Percentiles rank a stretch among this genome's conserved stretches.
These are phyloP conservation scores for Mesorhabditis sp. DNA, from an alignment of 2,888 invertebrate species.

Conservation along the genomic window DNA sequence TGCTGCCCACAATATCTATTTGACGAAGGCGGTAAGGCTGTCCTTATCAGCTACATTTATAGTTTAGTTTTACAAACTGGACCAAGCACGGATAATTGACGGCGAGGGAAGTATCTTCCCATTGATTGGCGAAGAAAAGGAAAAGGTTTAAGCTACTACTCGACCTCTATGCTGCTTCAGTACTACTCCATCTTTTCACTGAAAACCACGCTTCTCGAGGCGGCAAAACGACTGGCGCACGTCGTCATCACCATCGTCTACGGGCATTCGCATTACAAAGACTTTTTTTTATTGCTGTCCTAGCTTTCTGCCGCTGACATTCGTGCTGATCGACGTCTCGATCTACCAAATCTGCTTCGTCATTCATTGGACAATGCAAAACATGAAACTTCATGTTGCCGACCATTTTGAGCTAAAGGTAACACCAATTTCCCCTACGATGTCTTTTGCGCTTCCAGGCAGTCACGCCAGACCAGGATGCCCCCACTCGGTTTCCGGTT, in stretches of 20 bases:
- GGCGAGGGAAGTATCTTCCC: background rate
- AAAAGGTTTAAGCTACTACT: background rate
- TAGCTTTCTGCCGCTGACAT: background rate
- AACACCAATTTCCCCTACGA: background rate
- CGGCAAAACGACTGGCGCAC: background rate
- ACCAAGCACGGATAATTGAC: background rate
- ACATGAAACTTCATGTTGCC: constrained; percentile 1
- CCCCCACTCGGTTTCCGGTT: background rate
- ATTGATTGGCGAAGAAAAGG: constrained; percentile 1
- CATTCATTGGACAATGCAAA: constrained; percentile 6
- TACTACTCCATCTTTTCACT: background rate
- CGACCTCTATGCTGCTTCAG: background rate
- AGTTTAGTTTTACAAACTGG: background rate
- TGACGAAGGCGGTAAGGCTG: constrained; percentile 1
- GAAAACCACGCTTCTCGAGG: background rate
- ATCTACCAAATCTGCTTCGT: background rate
- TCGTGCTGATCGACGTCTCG: background rate
- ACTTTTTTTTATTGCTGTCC: background rate
- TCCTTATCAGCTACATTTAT: background rate
- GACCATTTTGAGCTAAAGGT: constrained; percentile 2
- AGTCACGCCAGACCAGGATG: background rate
- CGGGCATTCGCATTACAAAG: background rate
- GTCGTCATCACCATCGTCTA: constrained; percentile 1
- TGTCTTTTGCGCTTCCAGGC: background rate
- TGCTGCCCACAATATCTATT: background rate